Evolutionary conservation across 2,888 invertebrate species (phyloP).

Genomic region (Lasioglossum villosulum): DNA sequence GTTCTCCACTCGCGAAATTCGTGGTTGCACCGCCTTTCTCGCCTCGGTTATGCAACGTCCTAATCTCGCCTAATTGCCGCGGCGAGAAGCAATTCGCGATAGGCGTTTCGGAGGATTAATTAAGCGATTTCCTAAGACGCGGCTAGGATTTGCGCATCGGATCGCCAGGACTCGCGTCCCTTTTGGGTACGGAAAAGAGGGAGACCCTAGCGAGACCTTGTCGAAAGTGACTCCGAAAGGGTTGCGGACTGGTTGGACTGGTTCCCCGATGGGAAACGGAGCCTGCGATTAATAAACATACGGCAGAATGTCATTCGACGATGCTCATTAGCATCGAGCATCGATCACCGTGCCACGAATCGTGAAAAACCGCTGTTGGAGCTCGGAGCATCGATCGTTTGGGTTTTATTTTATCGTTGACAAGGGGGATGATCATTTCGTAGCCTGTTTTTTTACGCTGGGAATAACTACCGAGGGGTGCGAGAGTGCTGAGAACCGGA

Average conservation of each 20-base stretch:
- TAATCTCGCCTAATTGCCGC: constrained; percentile 72
- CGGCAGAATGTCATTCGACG: constrained; percentile 69
- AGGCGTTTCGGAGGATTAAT: constrained; percentile 71
- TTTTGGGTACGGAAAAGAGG: not conserved
- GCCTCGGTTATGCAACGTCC: constrained; percentile 70
- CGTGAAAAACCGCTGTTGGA: constrained; percentile 15
- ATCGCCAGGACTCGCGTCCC: constrained; percentile 17
- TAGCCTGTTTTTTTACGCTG: constrained; percentile 21
- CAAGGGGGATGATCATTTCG: constrained; percentile 11
- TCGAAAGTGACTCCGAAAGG: constrained; percentile 48
- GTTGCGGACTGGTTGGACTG: constrained; percentile 61
- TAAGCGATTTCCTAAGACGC: constrained; percentile 71
- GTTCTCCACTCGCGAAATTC: constrained; percentile 32
- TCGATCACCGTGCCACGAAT: constrained; percentile 52
- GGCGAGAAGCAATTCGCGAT: constrained; percentile 70
- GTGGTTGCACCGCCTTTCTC: constrained; percentile 58
- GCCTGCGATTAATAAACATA: constrained; percentile 72
- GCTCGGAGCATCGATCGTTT: constrained; percentile 41
- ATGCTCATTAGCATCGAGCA: constrained; percentile 69
- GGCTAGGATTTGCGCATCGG: constrained; percentile 53
- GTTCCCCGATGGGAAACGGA: constrained; percentile 64
- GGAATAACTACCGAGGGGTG: constrained; percentile 2
- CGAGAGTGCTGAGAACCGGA: not conserved
- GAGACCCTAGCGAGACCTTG: constrained; percentile 30
- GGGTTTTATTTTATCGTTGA: constrained; percentile 13